These are phyloP conservation scores for Parazoanthus swiftii DNA, from an alignment of 92 coral and sea anemone genomes.

Conservation along the genomic window DNA sequence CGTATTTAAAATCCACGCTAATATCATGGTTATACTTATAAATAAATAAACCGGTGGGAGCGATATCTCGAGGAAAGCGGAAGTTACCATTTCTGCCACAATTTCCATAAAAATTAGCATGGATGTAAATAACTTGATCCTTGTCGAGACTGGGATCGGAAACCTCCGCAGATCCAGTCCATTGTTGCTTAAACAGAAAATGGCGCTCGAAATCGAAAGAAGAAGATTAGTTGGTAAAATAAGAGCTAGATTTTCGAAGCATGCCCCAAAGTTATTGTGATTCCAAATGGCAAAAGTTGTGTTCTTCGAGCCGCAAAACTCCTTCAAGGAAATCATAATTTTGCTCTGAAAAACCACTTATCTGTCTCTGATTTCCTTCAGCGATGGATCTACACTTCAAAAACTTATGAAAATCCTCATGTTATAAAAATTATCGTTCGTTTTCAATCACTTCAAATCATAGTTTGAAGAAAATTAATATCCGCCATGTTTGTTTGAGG, in stretches of 20 bases:
- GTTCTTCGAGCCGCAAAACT: slow-evolving; percentile 68
- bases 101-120: slow-evolving; percentile 50
- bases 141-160: slow-evolving; percentile 49
- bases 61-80: slow-evolving; percentile 34
- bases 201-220: slow-evolving; percentile 63
- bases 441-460: neutral
- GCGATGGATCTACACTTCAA: neutral
- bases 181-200: slow-evolving; percentile 50
- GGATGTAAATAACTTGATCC: slow-evolving; percentile 54
- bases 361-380: neutral
- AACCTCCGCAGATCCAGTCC: slow-evolving; percentile 38
- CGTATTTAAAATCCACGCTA: slow-evolving; percentile 79
- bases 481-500: slow-evolving; percentile 23
- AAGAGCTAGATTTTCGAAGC: slow-evolving; percentile 74
- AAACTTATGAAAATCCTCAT: neutral
- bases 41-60: slow-evolving; percentile 68
- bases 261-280: slow-evolving; percentile 67
- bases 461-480: neutral
- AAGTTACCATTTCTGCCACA: slow-evolving; percentile 56
- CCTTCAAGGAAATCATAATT: slow-evolving; percentile 58
- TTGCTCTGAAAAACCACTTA: neutral
- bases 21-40: slow-evolving; percentile 51
- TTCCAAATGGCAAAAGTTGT: slow-evolving; percentile 58
- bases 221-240: slow-evolving; percentile 74
- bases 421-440: neutral